Base-by-base conservation (phyloP, 2,113 vertebrate genomes). In the Barnardius zonarius region DNA sequence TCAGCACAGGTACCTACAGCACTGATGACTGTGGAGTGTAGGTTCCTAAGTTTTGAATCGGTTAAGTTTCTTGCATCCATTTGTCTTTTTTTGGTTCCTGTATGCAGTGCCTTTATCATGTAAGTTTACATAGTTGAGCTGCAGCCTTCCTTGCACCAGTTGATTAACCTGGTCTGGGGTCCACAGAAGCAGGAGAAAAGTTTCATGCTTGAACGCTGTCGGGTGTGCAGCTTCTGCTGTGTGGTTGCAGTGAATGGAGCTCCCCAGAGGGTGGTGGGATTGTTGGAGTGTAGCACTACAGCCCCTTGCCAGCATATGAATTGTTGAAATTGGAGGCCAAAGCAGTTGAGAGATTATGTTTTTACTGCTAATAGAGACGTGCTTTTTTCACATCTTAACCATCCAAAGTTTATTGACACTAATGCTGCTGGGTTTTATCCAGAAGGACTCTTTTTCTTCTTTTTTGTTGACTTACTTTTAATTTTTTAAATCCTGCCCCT, bases 131-230 rank as follows among this genome's bases (percentile, higher is more conserved):
- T 4, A 39, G 30, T 37, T 69, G 79, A 85, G 46, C 55, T 88
- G 44, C 49, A 84, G n/a, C 55, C 43, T 81, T 74, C 37, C 39
- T 81, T 82, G 15, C 17, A 13, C 24, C 24, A 3, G 30, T 43
- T 14, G 33, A 17, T 77, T 68, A 39, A 44, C 33, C 27, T 64
- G 39, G 16, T 22, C 14, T 22, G 12, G 23, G 16, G 19, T 18
- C 27, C 31, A 11, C 12, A 28, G 62, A 76, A 72, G 28, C 24
- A 57, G 23, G 35, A 76, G 37, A 49, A 62, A n/a, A 91, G 31
- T 55, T 52, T 37, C 9, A 15, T 22, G 0, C 0, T 7, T 39
- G 25, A 33, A 10, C 1, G 0, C 0, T 0, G 25, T 79, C 0
- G 3, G 12, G 25, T 13, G 39, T 31, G 62, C 73, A 61, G 73